phyloP scores from a whole-genome alignment of 2,888 invertebrate species.

The Nezara viridula region DNA sequence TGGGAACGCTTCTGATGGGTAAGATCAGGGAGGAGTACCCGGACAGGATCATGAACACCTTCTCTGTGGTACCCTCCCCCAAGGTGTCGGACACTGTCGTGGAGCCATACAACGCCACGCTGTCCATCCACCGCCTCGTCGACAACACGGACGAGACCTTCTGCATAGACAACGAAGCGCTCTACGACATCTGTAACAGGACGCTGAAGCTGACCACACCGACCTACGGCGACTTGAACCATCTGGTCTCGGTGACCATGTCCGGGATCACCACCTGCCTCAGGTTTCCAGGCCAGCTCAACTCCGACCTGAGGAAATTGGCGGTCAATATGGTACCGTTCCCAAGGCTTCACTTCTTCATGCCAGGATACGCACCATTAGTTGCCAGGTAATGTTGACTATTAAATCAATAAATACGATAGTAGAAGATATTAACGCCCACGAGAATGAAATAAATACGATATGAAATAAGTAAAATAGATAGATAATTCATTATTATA shows the following conservation, averaged over 20 bases:
- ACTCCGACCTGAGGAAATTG: conserved; percentile 74
- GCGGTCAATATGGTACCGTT: conserved; percentile 78
- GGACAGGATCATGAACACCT: conserved; percentile 88
- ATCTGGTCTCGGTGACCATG: conserved; percentile 73
- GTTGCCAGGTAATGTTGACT: conserved; percentile 69
- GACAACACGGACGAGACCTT: conserved; percentile 77
- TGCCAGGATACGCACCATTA: conserved; percentile 75
- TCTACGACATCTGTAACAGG: conserved; percentile 78
- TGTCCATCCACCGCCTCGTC: conserved; percentile 76
- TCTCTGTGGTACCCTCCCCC: conserved; percentile 87
- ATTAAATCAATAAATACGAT: too few relatives aligned
- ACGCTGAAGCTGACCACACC: conserved; percentile 76
- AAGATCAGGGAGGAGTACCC: conserved; percentile 92
- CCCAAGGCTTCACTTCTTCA: conserved; percentile 75
- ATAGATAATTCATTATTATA: too few relatives aligned
- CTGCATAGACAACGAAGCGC: conserved; percentile 75
- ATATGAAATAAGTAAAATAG: too few relatives aligned
- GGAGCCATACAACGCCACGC: conserved; percentile 77
- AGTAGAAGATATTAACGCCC: too few relatives aligned
- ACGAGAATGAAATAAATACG: too few relatives aligned
- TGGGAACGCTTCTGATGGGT: conserved; percentile 89
- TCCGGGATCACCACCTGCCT: conserved; percentile 75
- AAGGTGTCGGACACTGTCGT: conserved; percentile 81
- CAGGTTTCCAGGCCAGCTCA: conserved; percentile 76
- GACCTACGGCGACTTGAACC: conserved; percentile 79